Evolutionary conservation across 2,888 invertebrate species (phyloP), one percentile per base, ranked within the genome.

Genomic region (Hypomecis atomaria): DNA sequence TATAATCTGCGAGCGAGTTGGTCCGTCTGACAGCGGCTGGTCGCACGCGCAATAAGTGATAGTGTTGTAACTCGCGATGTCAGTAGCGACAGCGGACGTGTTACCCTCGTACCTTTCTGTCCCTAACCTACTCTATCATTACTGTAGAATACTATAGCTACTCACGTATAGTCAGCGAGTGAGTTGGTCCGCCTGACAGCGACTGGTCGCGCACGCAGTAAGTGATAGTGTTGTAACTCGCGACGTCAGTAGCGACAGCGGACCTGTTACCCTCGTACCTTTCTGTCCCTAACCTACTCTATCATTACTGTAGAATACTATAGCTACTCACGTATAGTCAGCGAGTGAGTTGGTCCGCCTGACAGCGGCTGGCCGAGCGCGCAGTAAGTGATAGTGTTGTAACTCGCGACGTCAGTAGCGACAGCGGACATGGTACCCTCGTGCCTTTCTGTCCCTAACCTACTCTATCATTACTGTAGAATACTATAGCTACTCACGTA

Each of bases 341-440:
- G 42, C 9, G 9, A 53, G 58, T 42, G 49, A 62, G 56, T 71
- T 71, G 7, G 60, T 56, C 23, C 87, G 82, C 4, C 94, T 90
- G 72, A 94, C 94, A 60, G 95, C 95, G 62, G 95, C 89, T 0
- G 94, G 94, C 54, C 94, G 93, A 0, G 94, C 94, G 54, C 94
- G 94, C 78, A 82, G 94, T 87, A 95, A 74, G 65, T 90, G 88
- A 84, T 83, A 92, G 69, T 87, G 84, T 0, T 86, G 83, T 33
- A 90, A 83, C 67, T 89, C 91, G 5, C 89, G 83, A 6, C 88
- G 79, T 0, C 86, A 93, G 92, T 90, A 91, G 73, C 96, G 94
- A 86, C 98, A 98, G 71, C 97, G 94, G 57, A 98, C 97, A 87
- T 98, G 97, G 91, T 98, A 98, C 37, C 98, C 98, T 73, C 97